Base-by-base conservation (phyloP, 2,797 vertebrate species). In the Aselliscus stoliczkanus region DNA sequence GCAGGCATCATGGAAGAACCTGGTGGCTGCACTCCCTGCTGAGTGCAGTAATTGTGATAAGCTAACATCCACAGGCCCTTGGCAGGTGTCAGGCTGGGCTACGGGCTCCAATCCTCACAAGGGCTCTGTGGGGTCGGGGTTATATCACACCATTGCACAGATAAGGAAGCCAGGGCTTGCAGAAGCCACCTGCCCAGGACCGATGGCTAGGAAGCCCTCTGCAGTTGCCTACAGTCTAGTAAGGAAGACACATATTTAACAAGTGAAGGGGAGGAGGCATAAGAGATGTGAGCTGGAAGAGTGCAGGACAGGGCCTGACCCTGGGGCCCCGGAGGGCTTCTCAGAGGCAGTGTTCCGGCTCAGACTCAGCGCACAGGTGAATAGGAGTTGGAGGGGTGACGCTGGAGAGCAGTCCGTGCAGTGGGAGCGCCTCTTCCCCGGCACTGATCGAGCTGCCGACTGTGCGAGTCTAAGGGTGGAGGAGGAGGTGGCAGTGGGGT, bases 11-110 rank as follows among this genome's bases (percentile, higher is more conserved):
- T 12, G 15, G 6, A 12, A 34, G 11, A 14, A 29, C 54, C 18
- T 0, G 8, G 29, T 20, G 12, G 56, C 4, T 0, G 2, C 14
- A 1, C 29, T 0, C 47, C 37, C 14, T 34, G 25, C 90, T 29
- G 5, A 83, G 31, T 34, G 1, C 0, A 10, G 58, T 6, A 1
- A 20, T 12, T 1, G 0, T 0, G 0, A 2, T 0, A 0, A 8
- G 5, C 52, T 37, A 8, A 9, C 2, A 1, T 0, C 0, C 0
- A 13, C 0, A 1, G 31, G 83, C 37, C 25, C 17, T 42, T 4
- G 2, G 1, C n/a, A 17, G 29, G 7, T 13, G 27, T 27, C 39
- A 1, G 15, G 7, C 11, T 5, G 7, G 0, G 7, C n/a, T 11
- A 0, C 2, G 15, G 72, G 65, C 50, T 34, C 10, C 5, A 42